Conservation (phyloP, 1,140 invertebrate genomes). For the Achatina immaculata region DNA sequence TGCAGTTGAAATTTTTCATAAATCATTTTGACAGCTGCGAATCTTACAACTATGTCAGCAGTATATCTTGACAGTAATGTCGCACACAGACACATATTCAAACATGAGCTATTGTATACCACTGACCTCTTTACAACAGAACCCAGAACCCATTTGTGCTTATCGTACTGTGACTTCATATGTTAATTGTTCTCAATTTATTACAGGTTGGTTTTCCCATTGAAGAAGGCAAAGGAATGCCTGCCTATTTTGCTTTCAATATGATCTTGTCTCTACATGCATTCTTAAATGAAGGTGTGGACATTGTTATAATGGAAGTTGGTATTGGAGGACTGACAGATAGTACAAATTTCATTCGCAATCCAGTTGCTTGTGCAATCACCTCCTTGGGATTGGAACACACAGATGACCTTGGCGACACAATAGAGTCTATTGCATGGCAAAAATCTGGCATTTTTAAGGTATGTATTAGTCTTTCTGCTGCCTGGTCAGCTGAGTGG, state of each 20-base stretch:
- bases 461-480: too few species aligned
- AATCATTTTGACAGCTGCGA: too few species aligned
- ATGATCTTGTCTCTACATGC: constrained; percentile 93
- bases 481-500: too few species aligned
- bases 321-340: constrained; percentile 97
- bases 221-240: constrained; percentile 76
- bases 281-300: constrained; percentile 84
- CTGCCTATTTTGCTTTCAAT: constrained; percentile 93
- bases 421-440: constrained; percentile 88
- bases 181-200: neutral
- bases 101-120: too few species aligned
- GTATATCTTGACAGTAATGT: too few species aligned
- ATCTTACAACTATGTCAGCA: too few species aligned
- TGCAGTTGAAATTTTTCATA: too few species aligned
- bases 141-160: too few species aligned
- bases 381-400: constrained; percentile 95
- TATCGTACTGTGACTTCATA: too few species aligned
- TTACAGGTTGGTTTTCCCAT: neutral
- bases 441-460: constrained; percentile 98
- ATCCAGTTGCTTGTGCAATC: constrained; percentile 84
- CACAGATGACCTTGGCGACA: constrained; percentile 82
- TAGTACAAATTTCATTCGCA: constrained; percentile 88
- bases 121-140: too few species aligned
- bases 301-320: constrained; percentile 95
- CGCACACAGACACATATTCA: too few species aligned